Conservation (phyloP, 2,797 vertebrate species). For the Thamnophis elegans region DNA sequence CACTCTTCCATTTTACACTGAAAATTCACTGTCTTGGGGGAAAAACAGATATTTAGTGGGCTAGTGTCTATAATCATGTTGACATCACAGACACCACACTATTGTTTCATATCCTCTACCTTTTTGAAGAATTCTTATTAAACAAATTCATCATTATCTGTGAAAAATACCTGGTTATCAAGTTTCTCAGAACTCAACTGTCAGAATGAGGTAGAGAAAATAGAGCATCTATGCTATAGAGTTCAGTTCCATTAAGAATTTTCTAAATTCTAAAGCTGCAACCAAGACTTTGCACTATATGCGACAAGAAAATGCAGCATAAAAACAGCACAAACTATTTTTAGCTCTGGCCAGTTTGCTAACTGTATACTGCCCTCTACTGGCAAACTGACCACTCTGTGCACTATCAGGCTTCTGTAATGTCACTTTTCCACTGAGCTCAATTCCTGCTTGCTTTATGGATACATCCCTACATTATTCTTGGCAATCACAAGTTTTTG, state of each 20-base stretch:
- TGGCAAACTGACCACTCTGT: slow-evolving; percentile 39
- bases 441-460: background rate
- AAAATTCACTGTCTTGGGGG: background rate
- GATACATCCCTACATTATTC: background rate
- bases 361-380: slow-evolving; percentile 56
- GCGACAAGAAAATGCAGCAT: slow-evolving; percentile 37
- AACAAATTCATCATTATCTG: background rate
- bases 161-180: background rate
- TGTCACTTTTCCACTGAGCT: background rate
- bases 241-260: slow-evolving; percentile 10
- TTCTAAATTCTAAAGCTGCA: background rate
- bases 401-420: background rate
- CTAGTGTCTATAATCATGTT: background rate
- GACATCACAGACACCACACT: background rate
- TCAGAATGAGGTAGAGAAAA: background rate
- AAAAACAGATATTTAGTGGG: slow-evolving; percentile 22
- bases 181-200: background rate
- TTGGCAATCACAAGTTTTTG: background rate
- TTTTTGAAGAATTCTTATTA: background rate
- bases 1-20: background rate
- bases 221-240: slow-evolving; percentile 15
- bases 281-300: slow-evolving; percentile 46
- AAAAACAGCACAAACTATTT: slow-evolving; percentile 28
- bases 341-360: background rate
- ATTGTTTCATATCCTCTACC: background rate